phyloP scores from a whole-genome alignment of 92 coral and sea anemone species.

The Micromussa lordhowensis region DNA sequence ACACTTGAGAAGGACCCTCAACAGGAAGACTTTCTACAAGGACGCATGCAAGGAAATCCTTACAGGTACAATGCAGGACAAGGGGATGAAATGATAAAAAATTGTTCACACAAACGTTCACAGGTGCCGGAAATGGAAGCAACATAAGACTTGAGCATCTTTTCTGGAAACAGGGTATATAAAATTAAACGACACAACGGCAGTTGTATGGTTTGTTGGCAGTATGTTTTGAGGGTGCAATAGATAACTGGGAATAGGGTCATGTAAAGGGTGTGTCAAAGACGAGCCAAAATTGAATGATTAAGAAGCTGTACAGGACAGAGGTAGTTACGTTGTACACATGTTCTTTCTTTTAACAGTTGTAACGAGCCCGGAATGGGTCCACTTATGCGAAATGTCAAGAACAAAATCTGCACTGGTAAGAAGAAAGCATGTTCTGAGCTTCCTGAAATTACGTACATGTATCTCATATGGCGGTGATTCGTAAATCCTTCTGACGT shows the following conservation, averaged over 20 bases:
- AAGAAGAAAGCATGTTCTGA: neutral
- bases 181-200: neutral
- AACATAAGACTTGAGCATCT: no score
- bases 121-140: no score
- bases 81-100: no score
- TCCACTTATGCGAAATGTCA: conserved; percentile 96
- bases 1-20: conserved; percentile 96
- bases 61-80: conserved; percentile 86
- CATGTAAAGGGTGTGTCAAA: no score
- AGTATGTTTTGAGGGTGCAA: no score
- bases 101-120: no score
- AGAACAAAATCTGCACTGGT: conserved; percentile 99
- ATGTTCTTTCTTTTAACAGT: conserved; percentile 37
- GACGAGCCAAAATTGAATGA: neutral
- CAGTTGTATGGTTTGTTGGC: neutral
- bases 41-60: conserved; percentile 99
- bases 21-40: conserved; percentile 98
- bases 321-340: neutral
- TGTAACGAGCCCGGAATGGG: conserved; percentile 97
- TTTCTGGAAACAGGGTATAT: no score
- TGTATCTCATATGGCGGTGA: no score
- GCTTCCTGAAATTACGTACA: neutral
- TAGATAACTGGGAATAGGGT: neutral
- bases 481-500: no score
- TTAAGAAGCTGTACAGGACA: neutral